Evolutionary conservation across 2,888 invertebrate genomes (phyloP), one percentile per base, ranked within the genome.

Genomic region (Andrena marginata): DNA sequence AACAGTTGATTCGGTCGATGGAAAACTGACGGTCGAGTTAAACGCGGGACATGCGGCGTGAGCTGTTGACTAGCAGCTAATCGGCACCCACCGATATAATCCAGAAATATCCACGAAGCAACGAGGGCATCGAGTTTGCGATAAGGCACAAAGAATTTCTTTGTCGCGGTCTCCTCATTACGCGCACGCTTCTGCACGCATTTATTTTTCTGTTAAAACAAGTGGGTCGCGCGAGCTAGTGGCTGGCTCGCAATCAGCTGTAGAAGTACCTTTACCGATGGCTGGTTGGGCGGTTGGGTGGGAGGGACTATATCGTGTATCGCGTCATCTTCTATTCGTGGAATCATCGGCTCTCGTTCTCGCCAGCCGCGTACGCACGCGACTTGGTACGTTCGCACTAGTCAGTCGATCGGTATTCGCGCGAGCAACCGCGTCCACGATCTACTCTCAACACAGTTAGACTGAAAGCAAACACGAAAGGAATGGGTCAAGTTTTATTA

Each of bases 251-350:
- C 31, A 20, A 23, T 26, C 56, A 26, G 42, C 42, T 42, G 54
- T 35, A 13, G 16, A 16, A 33, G 20, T 48, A 42, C 16, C 48
- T 64, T 76, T 77, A 76, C 77, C 69, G 31, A 20, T 69, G 33
- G 33, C 4, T 42, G 42, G 42, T 42, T 33, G 20, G 62, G 70
- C 70, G 56, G 56, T 56, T 65, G n/a, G 65, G 51, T 73, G 33
- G 59, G 20, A 56, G 56, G 62, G 67, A 20, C 62, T 64, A 68
- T 75, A 49, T 78, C 71, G 56, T 23, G 35, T 16, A 56, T 80
- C 71, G 63, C 72, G 68, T 80, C 80, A 80, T 67, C 71, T 72
- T 33, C 72, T 78, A 80, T 80, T 80, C 62, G 67, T 33, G 63
- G 78, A 33, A 26, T 42, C 16, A 29, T 6, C 67, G 26, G 60